Evolutionary conservation across 2,113 vertebrate species (phyloP).

Genomic region (Myrmophylax atrothorax): DNA sequence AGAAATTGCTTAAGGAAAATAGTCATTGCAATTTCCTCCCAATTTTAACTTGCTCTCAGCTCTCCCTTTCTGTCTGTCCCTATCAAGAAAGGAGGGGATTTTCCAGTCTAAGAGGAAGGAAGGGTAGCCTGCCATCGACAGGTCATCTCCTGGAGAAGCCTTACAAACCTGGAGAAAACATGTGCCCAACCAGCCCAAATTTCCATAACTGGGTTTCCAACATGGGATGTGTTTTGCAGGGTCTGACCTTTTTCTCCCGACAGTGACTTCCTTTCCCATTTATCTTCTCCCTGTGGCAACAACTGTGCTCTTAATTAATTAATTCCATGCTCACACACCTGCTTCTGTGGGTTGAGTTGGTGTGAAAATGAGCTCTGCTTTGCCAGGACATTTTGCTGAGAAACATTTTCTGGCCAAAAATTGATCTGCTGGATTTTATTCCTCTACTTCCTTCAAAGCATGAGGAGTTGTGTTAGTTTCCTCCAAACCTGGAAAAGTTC

Average conservation of each 20-base stretch:
- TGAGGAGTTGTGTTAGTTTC: accelerated
- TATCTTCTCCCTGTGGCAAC: neutral
- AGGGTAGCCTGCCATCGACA: neutral
- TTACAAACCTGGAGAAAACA: neutral
- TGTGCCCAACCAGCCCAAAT: accelerated
- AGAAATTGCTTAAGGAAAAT: neutral
- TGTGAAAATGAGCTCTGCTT: neutral
- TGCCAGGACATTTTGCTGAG: neutral
- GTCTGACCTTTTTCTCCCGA: neutral
- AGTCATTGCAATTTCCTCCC: neutral
- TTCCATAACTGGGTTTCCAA: accelerated
- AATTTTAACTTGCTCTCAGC: neutral
- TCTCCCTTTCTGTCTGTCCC: neutral
- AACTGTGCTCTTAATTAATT: neutral
- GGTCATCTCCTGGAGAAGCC: accelerated
- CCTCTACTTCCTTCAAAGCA: neutral
- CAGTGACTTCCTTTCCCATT: accelerated
- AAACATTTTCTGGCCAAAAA: neutral
- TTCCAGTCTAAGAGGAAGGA: neutral
- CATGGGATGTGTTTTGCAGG: neutral
- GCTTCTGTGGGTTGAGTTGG: neutral
- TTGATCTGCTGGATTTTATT: neutral
- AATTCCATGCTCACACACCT: neutral
- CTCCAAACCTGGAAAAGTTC: neutral
- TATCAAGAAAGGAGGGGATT: neutral